A percentile compares a stretch with the other conserved stretches of the same genome.
phyloP scores from a whole-genome alignment of 2,113 vertebrate genomes.

The Ailurus styani region DNA sequence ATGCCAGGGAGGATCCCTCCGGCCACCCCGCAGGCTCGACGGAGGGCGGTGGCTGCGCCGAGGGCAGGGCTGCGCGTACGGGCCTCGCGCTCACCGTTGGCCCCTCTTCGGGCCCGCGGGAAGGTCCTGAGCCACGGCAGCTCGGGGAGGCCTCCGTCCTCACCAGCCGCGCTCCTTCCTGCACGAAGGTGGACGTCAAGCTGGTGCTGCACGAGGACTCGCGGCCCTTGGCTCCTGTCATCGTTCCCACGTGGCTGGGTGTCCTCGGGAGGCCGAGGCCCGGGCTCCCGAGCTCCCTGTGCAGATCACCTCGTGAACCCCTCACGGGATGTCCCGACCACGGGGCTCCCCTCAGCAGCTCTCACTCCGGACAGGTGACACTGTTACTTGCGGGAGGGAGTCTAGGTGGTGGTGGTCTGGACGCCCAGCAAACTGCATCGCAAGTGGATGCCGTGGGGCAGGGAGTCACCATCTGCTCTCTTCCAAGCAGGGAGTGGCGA shows the following conservation, averaged over 20 bases:
- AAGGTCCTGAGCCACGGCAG: rapidly evolving
- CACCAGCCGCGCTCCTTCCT: not conserved
- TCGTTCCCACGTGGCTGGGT: too few species aligned
- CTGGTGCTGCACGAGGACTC: too few species aligned
- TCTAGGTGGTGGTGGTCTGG: not conserved
- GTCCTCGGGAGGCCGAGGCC: not conserved
- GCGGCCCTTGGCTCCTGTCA: rapidly evolving
- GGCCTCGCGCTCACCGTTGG: rapidly evolving
- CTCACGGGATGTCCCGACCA: rapidly evolving
- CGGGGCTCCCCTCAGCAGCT: rapidly evolving
- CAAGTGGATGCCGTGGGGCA: not conserved
- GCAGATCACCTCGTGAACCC: rapidly evolving
- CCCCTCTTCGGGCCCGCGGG: not conserved
- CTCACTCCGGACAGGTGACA: rapidly evolving
- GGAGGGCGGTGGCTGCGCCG: rapidly evolving
- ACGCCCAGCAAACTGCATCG: not conserved
- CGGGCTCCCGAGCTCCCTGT: rapidly evolving
- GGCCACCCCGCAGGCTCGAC: not conserved
- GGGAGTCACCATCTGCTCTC: not conserved
- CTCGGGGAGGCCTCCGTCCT: not conserved
- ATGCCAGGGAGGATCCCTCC: rapidly evolving
- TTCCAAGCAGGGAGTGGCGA: not conserved
- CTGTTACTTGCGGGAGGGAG: too few species aligned
- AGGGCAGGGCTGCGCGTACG: too few species aligned
- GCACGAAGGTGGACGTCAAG: too few species aligned